Conservation (phyloP, 2,797 vertebrate species). For the Gobionotothen gibberifrons region DNA sequence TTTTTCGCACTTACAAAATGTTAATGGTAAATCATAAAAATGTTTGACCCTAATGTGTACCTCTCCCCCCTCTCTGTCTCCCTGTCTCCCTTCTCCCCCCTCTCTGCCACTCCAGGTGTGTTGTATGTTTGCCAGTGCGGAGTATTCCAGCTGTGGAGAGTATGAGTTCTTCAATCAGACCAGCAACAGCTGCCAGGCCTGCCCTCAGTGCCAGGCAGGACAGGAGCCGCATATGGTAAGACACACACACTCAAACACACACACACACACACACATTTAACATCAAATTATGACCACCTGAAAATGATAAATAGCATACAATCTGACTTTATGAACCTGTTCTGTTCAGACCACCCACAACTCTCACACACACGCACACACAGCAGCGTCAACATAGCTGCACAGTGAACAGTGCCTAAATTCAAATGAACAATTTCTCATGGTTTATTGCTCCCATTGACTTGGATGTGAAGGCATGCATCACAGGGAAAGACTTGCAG, state of each 20-base stretch:
- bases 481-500: slow-evolving; percentile 58
- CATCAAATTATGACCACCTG: not conserved
- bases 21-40: not conserved
- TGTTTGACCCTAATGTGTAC: too few relatives aligned
- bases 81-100: not conserved
- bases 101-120: slow-evolving; percentile 83
- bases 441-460: slow-evolving; percentile 63
- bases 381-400: slow-evolving; percentile 35
- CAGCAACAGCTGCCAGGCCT: slow-evolving; percentile 92
- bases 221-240: slow-evolving; percentile 96
- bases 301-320: not conserved
- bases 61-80: not conserved
- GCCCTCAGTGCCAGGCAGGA: slow-evolving; percentile 93
- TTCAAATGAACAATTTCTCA: slow-evolving; percentile 62
- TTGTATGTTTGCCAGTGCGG: slow-evolving; percentile 87
- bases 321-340: slow-evolving; percentile 13
- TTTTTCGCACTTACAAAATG: not conserved
- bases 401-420: slow-evolving; percentile 51
- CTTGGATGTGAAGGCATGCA: slow-evolving; percentile 61
- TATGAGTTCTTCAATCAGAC: slow-evolving; percentile 98
- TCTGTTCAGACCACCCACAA: slow-evolving; percentile 64
- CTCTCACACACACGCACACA: slow-evolving; percentile 8
- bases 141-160: slow-evolving; percentile 94
- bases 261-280: not conserved
- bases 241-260: slow-evolving; percentile 8